Conservation (phyloP, 1,140 invertebrate genomes). For the Ceratina calcarata region DNA sequence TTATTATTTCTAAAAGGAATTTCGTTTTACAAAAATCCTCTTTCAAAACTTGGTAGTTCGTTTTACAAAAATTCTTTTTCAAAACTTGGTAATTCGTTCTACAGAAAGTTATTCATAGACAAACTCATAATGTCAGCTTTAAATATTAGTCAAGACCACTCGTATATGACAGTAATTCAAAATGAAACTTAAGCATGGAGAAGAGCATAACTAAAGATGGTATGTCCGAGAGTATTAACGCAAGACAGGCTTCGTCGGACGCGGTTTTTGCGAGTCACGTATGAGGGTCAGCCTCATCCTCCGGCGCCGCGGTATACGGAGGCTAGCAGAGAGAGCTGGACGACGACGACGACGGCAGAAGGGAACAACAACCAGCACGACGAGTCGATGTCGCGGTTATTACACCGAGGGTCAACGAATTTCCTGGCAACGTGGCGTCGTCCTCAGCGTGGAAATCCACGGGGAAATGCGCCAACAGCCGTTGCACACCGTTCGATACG, state of each 20-base stretch:
- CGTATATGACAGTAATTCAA: too few relatives aligned
- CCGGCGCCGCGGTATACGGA: conserved; percentile 46
- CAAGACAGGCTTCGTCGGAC: conserved; percentile 1
- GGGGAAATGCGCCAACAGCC: conserved; percentile 54
- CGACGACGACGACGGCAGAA: conserved; percentile 26
- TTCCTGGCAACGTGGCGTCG: conserved; percentile 52
- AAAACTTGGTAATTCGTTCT: too few relatives aligned
- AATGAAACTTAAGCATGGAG: not conserved
- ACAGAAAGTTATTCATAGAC: too few relatives aligned
- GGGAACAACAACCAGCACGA: conserved; percentile 26
- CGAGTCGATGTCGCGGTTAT: conserved; percentile 60
- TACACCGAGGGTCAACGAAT: conserved; percentile 71
- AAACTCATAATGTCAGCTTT: too few relatives aligned
- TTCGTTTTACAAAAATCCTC: too few relatives aligned
- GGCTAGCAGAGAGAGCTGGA: conserved; percentile 27
- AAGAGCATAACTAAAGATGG: not conserved
- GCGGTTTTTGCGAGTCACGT: conserved; percentile 46
- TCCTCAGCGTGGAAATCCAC: conserved; percentile 31
- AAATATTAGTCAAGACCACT: too few relatives aligned
- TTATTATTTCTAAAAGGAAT: too few relatives aligned
- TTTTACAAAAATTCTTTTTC: too few relatives aligned
- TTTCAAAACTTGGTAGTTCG: too few relatives aligned
- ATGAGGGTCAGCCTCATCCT: conserved; percentile 18
- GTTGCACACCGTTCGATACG: conserved; percentile 48
- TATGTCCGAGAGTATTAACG: not conserved